These are phyloP conservation scores for Polyommatus icarus DNA, from an alignment of 2,888 invertebrate genomes.

Conservation along the genomic window DNA sequence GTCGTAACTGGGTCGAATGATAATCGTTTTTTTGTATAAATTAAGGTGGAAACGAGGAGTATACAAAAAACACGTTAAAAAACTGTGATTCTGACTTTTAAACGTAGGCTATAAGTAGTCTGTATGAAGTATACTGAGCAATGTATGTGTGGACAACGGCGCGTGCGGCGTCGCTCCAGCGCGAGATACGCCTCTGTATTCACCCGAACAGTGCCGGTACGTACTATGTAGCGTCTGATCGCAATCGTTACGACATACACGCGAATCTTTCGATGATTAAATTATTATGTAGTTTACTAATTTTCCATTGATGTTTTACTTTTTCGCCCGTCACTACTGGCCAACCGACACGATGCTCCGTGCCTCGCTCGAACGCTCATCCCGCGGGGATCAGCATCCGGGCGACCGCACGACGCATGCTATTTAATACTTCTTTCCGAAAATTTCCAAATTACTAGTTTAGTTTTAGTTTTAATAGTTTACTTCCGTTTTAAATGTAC, in stretches of 20 bases:
- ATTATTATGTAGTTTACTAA: conserved; percentile 18
- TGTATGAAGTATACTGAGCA: conserved; percentile 62
- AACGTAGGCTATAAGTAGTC: conserved; percentile 75
- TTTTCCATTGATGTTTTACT: conserved; percentile 15
- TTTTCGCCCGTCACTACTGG: conserved; percentile 12
- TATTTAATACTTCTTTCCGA: conserved; percentile 2
- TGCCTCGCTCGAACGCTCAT: conserved; percentile 5
- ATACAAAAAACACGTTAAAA: conserved; percentile 72
- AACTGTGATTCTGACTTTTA: conserved; percentile 81
- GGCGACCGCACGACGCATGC: not conserved
- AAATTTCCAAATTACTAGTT: conserved; percentile 28
- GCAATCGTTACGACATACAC: conserved; percentile 23
- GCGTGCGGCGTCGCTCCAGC: conserved; percentile 44
- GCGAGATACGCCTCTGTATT: conserved; percentile 25
- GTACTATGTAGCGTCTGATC: conserved; percentile 22
- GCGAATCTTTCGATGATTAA: not conserved
- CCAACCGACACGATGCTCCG: not conserved
- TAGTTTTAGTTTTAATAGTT: conserved; percentile 26
- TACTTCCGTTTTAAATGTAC: conserved; percentile 30
- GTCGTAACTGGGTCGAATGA: conserved; percentile 73
- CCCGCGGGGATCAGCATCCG: conserved; percentile 10
- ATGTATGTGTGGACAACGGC: conserved; percentile 42
- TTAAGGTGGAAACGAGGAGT: conserved; percentile 57
- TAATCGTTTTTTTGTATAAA: conserved; percentile 63
- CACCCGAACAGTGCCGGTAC: conserved; percentile 16